These are phyloP conservation scores for Geotrypetes seraphini DNA, from an alignment of 2,797 vertebrate genomes.

Conservation along the genomic window DNA sequence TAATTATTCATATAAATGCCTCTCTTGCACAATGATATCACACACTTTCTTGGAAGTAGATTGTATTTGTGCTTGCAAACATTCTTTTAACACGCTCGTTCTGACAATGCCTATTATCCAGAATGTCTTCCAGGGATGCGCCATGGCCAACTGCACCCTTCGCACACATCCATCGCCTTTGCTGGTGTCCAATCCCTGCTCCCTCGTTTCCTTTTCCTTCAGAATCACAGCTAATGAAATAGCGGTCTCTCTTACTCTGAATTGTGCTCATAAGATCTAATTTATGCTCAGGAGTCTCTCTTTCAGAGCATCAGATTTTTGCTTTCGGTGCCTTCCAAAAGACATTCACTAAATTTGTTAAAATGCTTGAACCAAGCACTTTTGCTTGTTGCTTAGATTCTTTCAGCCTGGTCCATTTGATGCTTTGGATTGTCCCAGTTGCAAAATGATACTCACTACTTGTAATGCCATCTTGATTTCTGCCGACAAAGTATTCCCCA, in stretches of 20 bases:
- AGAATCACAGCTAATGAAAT: no score
- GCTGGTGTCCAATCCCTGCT: no score
- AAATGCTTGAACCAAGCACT: slow-evolving; percentile 36
- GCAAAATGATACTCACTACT: not conserved
- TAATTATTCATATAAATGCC: slow-evolving; percentile 2
- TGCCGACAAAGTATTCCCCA: slow-evolving; percentile 3
- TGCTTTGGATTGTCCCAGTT: no score
- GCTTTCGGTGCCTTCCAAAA: slow-evolving; percentile 29
- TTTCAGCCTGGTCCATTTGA: no score
- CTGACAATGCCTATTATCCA: slow-evolving; percentile 36
- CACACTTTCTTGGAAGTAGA: slow-evolving; percentile 16
- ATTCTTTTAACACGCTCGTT: slow-evolving; percentile 31
- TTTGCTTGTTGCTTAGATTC: slow-evolving; percentile 1
- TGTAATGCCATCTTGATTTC: slow-evolving; percentile 9
- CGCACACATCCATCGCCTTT: no score
- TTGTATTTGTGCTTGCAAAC: slow-evolving; percentile 25
- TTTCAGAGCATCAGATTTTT: slow-evolving; percentile 37
- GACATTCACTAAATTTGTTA: slow-evolving; percentile 43
- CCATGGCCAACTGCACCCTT: slow-evolving; percentile 50
- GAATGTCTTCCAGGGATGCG: slow-evolving; percentile 54
- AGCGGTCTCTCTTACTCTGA: no score
- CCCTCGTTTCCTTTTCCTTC: no score
- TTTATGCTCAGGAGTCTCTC: slow-evolving; percentile 9
- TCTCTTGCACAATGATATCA: no score
- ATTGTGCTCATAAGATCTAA: slow-evolving; percentile 42